A percentile compares a stretch with the other conserved stretches of the same genome.
Conservation (phyloP, 2,888 invertebrate species). For the Scrobipalpa costella region DNA sequence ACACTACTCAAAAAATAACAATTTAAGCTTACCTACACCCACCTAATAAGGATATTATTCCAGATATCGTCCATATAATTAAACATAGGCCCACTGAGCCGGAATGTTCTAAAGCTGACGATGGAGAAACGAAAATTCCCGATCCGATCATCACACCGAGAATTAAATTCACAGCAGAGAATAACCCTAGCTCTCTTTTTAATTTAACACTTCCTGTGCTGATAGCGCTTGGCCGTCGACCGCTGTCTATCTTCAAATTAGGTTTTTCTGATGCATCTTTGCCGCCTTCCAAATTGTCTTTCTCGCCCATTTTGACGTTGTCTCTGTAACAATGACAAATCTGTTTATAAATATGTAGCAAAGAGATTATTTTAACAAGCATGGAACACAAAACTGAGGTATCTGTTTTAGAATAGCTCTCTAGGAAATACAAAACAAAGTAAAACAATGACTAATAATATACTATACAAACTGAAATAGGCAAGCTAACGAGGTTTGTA, state of each 20-base stretch:
- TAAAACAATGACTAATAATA: no score
- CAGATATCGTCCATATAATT: conserved; percentile 89
- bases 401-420: no score
- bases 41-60: conserved; percentile 89
- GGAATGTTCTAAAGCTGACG: conserved; percentile 86
- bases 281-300: conserved; percentile 39
- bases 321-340: conserved; percentile 19
- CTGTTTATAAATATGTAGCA: not conserved
- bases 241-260: conserved; percentile 25
- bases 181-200: conserved; percentile 88
- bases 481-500: no score
- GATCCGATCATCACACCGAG: conserved; percentile 95
- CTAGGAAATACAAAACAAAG: no score
- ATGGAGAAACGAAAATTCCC: conserved; percentile 93
- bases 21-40: conserved; percentile 69
- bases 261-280: conserved; percentile 31
- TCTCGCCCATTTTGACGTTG: conserved; percentile 25
- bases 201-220: conserved; percentile 78
- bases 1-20: not conserved
- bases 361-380: not conserved
- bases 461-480: no score
- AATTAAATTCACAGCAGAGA: conserved; percentile 91
- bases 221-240: conserved; percentile 1
- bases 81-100: conserved; percentile 91
- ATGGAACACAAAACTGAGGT: not conserved